Evolutionary conservation across 2,888 invertebrate genomes (phyloP).

Genomic region (Hofmannophila pseudospretella): DNA sequence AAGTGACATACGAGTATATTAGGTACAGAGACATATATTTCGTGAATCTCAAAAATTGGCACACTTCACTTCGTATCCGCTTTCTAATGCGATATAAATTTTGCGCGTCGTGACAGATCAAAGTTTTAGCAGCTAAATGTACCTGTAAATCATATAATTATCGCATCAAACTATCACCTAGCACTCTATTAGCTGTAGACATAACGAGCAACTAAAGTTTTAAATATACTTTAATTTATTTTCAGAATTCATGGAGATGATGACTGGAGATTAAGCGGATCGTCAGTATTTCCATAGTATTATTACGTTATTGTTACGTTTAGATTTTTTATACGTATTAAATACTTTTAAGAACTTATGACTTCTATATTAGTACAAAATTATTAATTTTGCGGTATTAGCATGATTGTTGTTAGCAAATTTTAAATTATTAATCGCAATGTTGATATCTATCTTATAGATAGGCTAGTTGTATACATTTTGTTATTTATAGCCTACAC

Average conservation of each 20-base stretch:
- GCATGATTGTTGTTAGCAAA: slow-evolving; percentile 38
- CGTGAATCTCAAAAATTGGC: neutral
- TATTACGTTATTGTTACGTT: slow-evolving; percentile 43
- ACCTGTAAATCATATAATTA: neutral
- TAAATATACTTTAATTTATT: slow-evolving; percentile 26
- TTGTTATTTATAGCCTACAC: slow-evolving; percentile 30
- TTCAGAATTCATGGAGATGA: slow-evolving; percentile 96
- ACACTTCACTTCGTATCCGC: neutral
- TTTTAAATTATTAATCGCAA: slow-evolving; percentile 21
- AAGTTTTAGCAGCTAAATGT: neutral
- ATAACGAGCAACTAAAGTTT: neutral
- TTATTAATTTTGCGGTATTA: slow-evolving; percentile 61
- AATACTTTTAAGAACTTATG: slow-evolving; percentile 45
- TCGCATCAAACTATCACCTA: neutral
- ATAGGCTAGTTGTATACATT: slow-evolving; percentile 38
- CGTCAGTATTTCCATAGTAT: slow-evolving; percentile 29
- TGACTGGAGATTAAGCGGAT: slow-evolving; percentile 88
- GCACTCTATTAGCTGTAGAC: neutral
- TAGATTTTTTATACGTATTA: slow-evolving; percentile 50
- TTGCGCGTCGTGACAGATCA: neutral
- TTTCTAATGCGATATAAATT: slow-evolving; percentile 1
- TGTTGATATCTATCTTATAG: slow-evolving; percentile 61
- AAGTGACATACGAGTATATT: neutral
- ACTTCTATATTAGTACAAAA: slow-evolving; percentile 66
- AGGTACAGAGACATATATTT: neutral